phyloP scores from a whole-genome alignment of 2,888 invertebrate species.

The Philopedon plagiatum region DNA sequence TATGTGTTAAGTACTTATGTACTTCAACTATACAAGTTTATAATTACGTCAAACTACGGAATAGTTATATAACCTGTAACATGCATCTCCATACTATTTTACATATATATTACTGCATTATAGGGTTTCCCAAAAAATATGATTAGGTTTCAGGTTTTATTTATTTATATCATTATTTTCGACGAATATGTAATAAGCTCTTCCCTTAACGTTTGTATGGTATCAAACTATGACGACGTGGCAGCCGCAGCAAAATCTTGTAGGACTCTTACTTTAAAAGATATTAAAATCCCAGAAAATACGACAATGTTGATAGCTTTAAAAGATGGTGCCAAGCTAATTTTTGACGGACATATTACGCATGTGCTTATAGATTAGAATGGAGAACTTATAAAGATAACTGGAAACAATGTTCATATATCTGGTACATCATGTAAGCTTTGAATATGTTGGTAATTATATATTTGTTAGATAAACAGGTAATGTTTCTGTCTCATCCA shows the following conservation, averaged over 20 bases:
- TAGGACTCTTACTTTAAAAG: constrained; percentile 20
- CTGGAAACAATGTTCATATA: constrained; percentile 28
- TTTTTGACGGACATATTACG: constrained; percentile 38
- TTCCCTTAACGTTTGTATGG: constrained; percentile 8
- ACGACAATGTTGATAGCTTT: constrained; percentile 22
- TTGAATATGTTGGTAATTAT: no score
- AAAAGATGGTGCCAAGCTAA: constrained; percentile 31
- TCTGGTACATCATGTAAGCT: constrained; percentile 32
- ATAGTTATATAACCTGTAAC: no score
- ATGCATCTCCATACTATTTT: no score
- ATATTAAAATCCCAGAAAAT: constrained; percentile 30
- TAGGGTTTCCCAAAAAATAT: neutral
- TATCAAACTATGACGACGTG: constrained; percentile 21
- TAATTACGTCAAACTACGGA: no score
- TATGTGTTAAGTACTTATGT: no score
- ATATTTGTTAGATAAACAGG: no score
- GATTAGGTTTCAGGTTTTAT: neutral
- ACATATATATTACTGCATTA: no score
- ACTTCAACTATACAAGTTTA: no score
- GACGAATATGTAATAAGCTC: neutral
- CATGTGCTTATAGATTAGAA: constrained; percentile 36
- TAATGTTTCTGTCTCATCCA: no score
- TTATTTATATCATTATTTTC: neutral
- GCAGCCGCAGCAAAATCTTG: constrained; percentile 15
- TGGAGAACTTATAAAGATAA: constrained; percentile 29